phyloP scores from a whole-genome alignment of 2,888 invertebrate genomes.

The Drosophila demipolita region DNA sequence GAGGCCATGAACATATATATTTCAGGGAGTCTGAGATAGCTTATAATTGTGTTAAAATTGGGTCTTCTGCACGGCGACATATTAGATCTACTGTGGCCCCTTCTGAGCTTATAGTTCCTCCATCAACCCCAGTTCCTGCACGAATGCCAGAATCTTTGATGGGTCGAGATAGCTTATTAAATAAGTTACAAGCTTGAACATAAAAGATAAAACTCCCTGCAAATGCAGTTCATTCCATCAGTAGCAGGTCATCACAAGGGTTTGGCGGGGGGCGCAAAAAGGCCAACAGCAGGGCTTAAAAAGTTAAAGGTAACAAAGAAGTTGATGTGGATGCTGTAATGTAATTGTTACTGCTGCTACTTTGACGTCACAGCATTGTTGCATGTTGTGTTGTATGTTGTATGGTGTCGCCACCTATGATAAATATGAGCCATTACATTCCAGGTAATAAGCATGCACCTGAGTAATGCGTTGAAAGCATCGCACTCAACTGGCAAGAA shows the following conservation, averaged over 20 bases:
- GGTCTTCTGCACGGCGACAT: no score
- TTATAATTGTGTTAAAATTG: no score
- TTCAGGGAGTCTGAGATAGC: neutral
- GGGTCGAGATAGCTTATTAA: neutral
- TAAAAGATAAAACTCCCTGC: neutral
- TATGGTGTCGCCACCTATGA: conserved; percentile 51
- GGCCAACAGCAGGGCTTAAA: conserved; percentile 26
- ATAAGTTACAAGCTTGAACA: neutral
- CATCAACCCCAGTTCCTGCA: no score
- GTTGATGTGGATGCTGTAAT: conserved; percentile 13
- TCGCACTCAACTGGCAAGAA: conserved; percentile 39
- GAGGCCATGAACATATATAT: neutral
- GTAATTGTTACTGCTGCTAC: conserved; percentile 6
- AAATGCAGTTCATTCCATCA: neutral
- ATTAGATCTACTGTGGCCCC: no score
- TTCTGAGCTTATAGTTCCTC: no score
- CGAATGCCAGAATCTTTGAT: no score
- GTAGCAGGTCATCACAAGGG: conserved; percentile 13
- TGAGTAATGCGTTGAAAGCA: conserved; percentile 64
- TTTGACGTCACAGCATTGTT: neutral
- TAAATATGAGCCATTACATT: conserved; percentile 65
- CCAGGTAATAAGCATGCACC: conserved; percentile 50
- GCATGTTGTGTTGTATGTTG: conserved; percentile 7
- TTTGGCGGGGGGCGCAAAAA: neutral
- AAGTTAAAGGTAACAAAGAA: conserved; percentile 31